phyloP scores from a whole-genome alignment of 2,113 vertebrate species.

The Carettochelys insculpta region DNA sequence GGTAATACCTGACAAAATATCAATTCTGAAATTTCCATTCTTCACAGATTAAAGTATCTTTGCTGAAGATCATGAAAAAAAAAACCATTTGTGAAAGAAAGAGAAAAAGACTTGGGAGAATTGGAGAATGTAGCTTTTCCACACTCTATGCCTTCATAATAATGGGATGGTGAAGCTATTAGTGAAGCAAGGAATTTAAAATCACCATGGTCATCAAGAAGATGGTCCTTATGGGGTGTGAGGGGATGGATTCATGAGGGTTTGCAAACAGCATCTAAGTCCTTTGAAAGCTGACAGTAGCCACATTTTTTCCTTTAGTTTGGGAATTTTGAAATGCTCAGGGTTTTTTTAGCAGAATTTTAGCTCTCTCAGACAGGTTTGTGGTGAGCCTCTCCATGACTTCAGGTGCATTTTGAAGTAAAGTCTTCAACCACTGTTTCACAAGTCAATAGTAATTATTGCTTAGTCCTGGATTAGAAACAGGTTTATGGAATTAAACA shows the following conservation, averaged over 20 bases:
- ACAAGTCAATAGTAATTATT: constrained; percentile 73
- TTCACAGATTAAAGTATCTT: constrained; percentile 74
- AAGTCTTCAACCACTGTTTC: constrained; percentile 83
- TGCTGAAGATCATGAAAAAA: constrained; percentile 72
- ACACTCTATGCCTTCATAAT: constrained; percentile 58
- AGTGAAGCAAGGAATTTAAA: constrained; percentile 50
- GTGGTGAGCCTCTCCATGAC: constrained; percentile 73
- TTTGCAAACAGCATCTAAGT: constrained; percentile 80
- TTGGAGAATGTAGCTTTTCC: constrained; percentile 47
- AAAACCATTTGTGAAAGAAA: constrained; percentile 47
- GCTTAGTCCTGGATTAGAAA: constrained; percentile 74
- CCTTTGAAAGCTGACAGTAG: constrained; percentile 77
- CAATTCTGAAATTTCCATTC: constrained; percentile 65
- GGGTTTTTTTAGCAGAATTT: constrained; percentile 7
- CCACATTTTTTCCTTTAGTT: constrained; percentile 74
- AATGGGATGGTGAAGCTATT: constrained; percentile 41
- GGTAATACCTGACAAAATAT: constrained; percentile 52
- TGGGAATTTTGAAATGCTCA: constrained; percentile 80
- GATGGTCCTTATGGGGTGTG: not conserved
- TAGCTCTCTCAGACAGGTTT: constrained; percentile 71
- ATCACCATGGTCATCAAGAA: not conserved
- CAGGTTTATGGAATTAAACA: constrained; percentile 81
- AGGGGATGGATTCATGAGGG: not conserved
- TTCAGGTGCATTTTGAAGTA: constrained; percentile 78
- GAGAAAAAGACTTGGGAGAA: constrained; percentile 44